Conservation (phyloP, 2,113 vertebrate genomes). For the Phalacrocorax carbo region DNA sequence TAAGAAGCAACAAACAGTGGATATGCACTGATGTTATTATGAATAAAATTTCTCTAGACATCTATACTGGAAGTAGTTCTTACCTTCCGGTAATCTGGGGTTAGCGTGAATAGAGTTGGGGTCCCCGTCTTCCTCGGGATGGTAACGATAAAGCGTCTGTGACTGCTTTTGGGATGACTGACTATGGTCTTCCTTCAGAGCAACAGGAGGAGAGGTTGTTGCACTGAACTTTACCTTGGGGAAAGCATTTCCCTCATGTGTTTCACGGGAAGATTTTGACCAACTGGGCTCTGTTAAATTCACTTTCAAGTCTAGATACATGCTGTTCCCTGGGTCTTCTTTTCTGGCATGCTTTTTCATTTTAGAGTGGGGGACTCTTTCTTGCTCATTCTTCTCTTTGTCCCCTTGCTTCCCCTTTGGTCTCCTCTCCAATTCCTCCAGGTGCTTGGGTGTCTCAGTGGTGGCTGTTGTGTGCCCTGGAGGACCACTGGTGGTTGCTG, state of each 20-base stretch:
- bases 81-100: constrained; percentile 75
- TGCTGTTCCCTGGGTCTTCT: background rate
- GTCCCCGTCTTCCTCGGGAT: constrained; percentile 64
- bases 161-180: constrained; percentile 54
- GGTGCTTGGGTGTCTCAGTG: background rate
- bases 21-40: accelerated
- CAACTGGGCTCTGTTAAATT: background rate
- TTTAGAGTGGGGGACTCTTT: constrained; percentile 65
- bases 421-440: background rate
- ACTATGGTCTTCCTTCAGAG: constrained; percentile 29
- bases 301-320: background rate
- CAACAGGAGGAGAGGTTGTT: constrained; percentile 55
- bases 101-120: constrained; percentile 73
- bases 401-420: background rate
- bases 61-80: constrained; percentile 15
- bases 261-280: background rate
- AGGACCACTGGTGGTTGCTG: background rate
- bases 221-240: constrained; percentile 62
- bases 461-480: background rate
- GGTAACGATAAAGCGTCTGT: constrained; percentile 44
- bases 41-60: background rate
- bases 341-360: constrained; percentile 50
- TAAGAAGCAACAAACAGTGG: background rate
- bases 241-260: background rate
- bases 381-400: background rate